Base-by-base conservation (phyloP, 2,888 invertebrate species). In the Lypha dubia region DNA sequence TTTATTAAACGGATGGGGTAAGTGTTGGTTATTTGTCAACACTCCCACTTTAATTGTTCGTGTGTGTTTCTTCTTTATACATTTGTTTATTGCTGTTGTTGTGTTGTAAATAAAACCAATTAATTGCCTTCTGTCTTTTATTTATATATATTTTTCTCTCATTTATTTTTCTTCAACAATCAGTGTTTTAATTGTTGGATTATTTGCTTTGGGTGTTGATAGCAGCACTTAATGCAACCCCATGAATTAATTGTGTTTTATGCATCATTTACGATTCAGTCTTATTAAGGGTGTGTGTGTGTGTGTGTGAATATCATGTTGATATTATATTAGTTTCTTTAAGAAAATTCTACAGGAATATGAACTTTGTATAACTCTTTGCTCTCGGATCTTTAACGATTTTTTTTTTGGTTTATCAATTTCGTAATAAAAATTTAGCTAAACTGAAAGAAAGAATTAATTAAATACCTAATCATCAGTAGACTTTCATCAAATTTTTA, bases 171-270 rank as follows among this genome's bases (percentile, higher is more conserved):
- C 38, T 67, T 51, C 35, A 65, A 44, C 79, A 79, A 65, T 84
- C 84, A 71, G 74, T 76, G 67, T 75, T 76, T 79, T 65, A 84
- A 75, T 84, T 84, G 60, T 71, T 79, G 53, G 68, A 60, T 84
- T 81, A 84, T 84, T 84, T 81, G 84, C 35, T 28, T 35, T 20
- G 74, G 74, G 84, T 84, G 84, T 84, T 84, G 84, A 84, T 79
- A 70, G 84, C 77, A 81, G 84, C 84, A 84, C 84, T 84, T 84
- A 84, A 84, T 84, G 81, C 81, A 46, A 46, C 81, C 81, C 81
- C 84, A 70, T 81, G 81, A 84, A 84, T 84, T 84, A 84, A 84
- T 84, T 84, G 81, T 41, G 28, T 63, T 70, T 82, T 81, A 81
- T 81, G 68, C 84, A 67, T 68, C 58, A 77, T 74, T 32, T 73